A percentile compares a stretch with the other conserved stretches of the same genome.
phyloP scores from a whole-genome alignment of 2,113 vertebrate genomes.

The Anolis carolinensis region DNA sequence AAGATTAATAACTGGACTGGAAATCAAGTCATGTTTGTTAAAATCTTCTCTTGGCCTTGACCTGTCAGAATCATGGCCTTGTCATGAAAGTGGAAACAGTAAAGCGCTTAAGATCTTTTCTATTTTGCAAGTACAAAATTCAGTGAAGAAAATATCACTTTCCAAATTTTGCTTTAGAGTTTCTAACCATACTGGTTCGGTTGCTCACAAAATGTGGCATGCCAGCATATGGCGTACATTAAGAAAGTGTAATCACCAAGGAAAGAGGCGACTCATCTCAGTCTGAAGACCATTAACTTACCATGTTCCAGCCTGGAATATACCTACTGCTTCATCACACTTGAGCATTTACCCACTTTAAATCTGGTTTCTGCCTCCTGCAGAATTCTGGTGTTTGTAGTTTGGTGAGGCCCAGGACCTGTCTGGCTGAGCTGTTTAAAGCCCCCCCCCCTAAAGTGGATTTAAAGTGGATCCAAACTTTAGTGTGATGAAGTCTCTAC shows the following conservation, averaged over 20 bases:
- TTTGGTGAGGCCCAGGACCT: too few species aligned
- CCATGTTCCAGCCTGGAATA: neutral
- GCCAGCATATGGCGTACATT: neutral
- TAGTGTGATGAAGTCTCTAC: too few species aligned
- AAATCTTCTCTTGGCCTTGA: neutral
- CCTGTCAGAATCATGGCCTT: neutral
- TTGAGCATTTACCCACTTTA: too few species aligned
- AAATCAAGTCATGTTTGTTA: neutral
- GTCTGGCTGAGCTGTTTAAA: too few species aligned
- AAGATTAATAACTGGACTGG: neutral
- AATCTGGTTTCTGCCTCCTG: too few species aligned
- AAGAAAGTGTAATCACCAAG: too few species aligned
- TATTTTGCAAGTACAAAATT: neutral
- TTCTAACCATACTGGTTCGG: neutral
- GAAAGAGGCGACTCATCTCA: neutral
- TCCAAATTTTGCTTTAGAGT: neutral
- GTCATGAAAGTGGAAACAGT: neutral
- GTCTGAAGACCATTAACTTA: neutral
- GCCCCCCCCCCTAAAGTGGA: too few species aligned
- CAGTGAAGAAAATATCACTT: neutral
- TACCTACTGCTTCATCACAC: too few species aligned
- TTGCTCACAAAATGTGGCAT: neutral
- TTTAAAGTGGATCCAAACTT: too few species aligned
- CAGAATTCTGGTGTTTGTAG: too few species aligned
- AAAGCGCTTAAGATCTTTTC: neutral